Evolutionary conservation across 2,797 vertebrate genomes (phyloP), one percentile per base, ranked within the genome.

Genomic region (Telmatherina bonti): DNA sequence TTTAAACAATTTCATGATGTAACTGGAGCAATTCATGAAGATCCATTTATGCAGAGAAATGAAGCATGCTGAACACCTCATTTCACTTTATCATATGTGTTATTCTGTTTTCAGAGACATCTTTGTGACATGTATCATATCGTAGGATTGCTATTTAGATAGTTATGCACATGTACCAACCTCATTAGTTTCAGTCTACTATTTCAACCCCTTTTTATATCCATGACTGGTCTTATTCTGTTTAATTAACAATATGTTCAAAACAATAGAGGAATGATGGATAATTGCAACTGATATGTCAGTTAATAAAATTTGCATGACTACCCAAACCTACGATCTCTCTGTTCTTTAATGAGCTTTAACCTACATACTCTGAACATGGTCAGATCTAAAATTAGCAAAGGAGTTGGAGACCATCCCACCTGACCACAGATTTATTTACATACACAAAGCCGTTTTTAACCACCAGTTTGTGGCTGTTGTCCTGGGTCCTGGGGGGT

Each of bases 61-160:
- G 49, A 55, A 51, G 55, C 6, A 38, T 8, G 43, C 0, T 22
- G 12, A 45, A 70, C 53, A 54, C 4, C 45, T 29, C 16, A 31
- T 47, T 20, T 1, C 4, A 8, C n/a, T n/a, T n/a, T 20, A 51
- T 38, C 43, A n/a, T 22, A 22, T n/a, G 7, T 68, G 27, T 20
- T 67, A 67, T 13, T 45, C 49, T 35, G 41, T 55, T 68, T 49
- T 47, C 51, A 85, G 56, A 69, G 47, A 51, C 70, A 76, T 59
- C 62, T 57, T 65, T 38, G 35, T 49, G 30, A 75, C 70, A 88
- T 88, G 78, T 41, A 80, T 85, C 83, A 75, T 78, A 33, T 45
- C 0, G 10, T n/a, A 78, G 67, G 79, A 79, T 69, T 82, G 56
- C 58, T 54, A 43, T 4, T 20, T 71, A 70, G 85, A 85, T 73